Percentiles rank a stretch among this genome's conserved stretches.
Evolutionary conservation across 2,113 vertebrate species (phyloP).

Genomic region (Equus przewalskii): DNA sequence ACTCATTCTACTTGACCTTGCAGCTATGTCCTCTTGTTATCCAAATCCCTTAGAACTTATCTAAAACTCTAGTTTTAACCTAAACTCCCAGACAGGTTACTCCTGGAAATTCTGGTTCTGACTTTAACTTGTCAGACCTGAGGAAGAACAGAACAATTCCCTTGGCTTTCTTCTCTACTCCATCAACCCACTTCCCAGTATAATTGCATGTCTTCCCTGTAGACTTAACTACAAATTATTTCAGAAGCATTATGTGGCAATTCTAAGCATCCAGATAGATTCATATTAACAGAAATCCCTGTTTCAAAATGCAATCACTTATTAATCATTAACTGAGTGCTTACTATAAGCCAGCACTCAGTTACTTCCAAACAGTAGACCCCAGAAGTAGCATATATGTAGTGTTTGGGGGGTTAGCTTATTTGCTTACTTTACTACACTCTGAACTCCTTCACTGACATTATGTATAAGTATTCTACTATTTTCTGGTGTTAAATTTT

Average conservation of each 20-base stretch:
- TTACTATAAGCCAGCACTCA: neutral
- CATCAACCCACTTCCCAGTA: neutral
- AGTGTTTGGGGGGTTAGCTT: neutral
- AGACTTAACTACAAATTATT: neutral
- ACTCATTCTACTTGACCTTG: neutral
- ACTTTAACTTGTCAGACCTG: neutral
- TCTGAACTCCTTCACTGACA: neutral
- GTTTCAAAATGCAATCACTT: constrained; percentile 10
- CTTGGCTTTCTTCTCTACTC: neutral
- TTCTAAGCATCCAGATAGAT: constrained; percentile 37
- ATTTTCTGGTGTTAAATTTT: neutral
- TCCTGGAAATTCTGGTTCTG: neutral
- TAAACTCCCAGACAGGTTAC: neutral
- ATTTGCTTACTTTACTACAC: neutral
- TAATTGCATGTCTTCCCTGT: neutral
- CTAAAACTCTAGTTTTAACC: neutral
- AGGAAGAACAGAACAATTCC: neutral
- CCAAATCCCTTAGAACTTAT: neutral
- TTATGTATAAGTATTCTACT: neutral
- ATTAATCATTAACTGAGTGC: neutral
- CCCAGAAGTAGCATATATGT: neutral
- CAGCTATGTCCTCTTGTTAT: neutral
- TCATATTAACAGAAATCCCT: constrained; percentile 32
- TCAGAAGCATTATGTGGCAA: neutral
- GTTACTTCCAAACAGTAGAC: neutral